These are phyloP conservation scores for Heterohyrax brucei DNA, from an alignment of 2,797 vertebrate species.

Conservation along the genomic window DNA sequence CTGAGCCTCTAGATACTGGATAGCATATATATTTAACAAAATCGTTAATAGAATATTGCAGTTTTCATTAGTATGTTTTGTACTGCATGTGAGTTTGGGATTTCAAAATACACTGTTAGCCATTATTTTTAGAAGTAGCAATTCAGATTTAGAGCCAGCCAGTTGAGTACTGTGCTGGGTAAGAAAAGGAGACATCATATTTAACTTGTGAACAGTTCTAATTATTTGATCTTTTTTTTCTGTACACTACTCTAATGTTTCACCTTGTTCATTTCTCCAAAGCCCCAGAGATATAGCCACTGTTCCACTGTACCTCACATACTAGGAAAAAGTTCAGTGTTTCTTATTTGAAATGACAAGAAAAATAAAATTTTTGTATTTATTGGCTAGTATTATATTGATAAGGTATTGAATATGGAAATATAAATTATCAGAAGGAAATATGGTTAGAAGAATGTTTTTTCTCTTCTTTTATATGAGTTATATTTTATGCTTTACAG, in stretches of 20 bases:
- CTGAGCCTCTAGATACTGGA: not conserved
- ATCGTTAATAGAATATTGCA: not conserved
- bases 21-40: not conserved
- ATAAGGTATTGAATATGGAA: not conserved
- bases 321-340: not conserved
- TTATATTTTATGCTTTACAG: conserved; percentile 84
- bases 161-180: conserved; percentile 4
- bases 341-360: conserved; percentile 35
- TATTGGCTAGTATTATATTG: not conserved
- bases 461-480: not conserved
- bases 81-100: not conserved
- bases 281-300: not conserved
- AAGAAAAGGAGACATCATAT: not conserved
- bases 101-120: not conserved
- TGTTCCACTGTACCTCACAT: not conserved
- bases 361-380: conserved; percentile 42
- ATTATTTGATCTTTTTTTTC: conserved; percentile 31
- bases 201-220: conserved; percentile 7
- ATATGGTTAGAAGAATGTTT: not conserved
- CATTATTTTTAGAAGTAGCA: conserved; percentile 42
- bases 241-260: not conserved
- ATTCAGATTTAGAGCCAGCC: conserved; percentile 1
- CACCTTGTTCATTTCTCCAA: not conserved
- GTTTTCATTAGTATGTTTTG: conserved; percentile 29
- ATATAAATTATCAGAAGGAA: not conserved